Percentiles rank a stretch among this genome's conserved stretches.
phyloP scores from a whole-genome alignment of 1,140 invertebrate genomes.

The Calosoma granatense region DNA sequence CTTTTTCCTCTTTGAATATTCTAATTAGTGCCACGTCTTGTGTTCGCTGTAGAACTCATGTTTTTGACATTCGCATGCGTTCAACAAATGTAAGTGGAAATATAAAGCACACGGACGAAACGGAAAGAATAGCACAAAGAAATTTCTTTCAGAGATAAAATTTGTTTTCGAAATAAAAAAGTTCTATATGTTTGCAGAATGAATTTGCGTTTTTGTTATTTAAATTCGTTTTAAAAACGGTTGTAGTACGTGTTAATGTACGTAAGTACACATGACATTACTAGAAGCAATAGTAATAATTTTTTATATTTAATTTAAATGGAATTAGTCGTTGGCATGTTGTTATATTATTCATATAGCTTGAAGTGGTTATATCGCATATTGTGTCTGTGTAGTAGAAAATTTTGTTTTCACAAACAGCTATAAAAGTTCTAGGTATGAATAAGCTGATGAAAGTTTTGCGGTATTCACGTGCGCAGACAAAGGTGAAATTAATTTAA shows the following conservation, averaged over 20 bases:
- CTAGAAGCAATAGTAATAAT: too few species aligned
- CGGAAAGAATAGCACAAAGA: background rate
- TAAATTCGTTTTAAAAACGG: too few species aligned
- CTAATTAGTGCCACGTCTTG: background rate
- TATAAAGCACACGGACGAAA: background rate
- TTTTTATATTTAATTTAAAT: too few species aligned
- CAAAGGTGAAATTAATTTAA: slow-evolving; percentile 3
- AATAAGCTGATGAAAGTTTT: background rate
- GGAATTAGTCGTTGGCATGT: too few species aligned
- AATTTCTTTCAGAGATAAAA: too few species aligned
- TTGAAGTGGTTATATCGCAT: background rate
- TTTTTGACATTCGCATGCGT: background rate
- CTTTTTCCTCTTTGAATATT: background rate
- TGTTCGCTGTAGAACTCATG: background rate
- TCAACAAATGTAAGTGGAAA: background rate
- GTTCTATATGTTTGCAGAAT: too few species aligned
- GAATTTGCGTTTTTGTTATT: too few species aligned
- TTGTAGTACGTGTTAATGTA: too few species aligned
- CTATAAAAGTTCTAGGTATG: background rate
- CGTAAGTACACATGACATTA: background rate
- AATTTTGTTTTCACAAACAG: background rate
- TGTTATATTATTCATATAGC: background rate
- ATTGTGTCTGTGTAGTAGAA: background rate
- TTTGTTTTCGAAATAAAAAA: too few species aligned
- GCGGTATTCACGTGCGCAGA: background rate